phyloP scores from a whole-genome alignment of 1,140 invertebrate genomes.

The Tetragonula clypearis region DNA sequence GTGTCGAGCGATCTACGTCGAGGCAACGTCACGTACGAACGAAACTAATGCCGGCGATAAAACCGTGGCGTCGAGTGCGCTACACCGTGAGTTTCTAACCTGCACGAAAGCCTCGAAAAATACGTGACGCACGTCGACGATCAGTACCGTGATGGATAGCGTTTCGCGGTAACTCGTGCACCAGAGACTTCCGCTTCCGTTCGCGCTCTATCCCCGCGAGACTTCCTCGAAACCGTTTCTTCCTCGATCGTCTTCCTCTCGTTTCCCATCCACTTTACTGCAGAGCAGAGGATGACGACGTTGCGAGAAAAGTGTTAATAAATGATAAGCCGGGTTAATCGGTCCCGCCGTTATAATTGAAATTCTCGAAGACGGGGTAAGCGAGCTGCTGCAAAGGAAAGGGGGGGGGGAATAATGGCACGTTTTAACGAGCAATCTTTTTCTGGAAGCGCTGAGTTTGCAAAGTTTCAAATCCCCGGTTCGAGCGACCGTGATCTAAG shows the following conservation, averaged over 20 bases:
- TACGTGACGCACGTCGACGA: conserved; percentile 61
- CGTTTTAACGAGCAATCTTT: background rate
- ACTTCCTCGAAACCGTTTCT: background rate
- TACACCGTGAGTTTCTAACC: conserved; percentile 35
- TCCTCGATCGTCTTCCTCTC: too few relatives aligned
- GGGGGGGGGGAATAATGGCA: background rate
- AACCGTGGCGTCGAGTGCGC: conserved; percentile 53
- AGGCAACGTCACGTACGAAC: background rate
- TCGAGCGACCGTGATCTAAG: background rate
- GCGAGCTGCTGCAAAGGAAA: too few relatives aligned
- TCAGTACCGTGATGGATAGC: conserved; percentile 59
- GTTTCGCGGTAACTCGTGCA: conserved; percentile 27
- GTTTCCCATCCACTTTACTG: too few relatives aligned
- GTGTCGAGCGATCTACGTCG: background rate
- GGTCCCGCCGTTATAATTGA: background rate
- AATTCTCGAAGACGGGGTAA: background rate
- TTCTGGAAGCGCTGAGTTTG: background rate
- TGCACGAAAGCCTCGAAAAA: conserved; percentile 51
- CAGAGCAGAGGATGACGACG: too few relatives aligned
- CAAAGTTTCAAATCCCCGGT: background rate
- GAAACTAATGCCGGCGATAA: conserved; percentile 45
- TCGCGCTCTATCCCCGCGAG: background rate
- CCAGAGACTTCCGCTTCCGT: conserved; percentile 39
- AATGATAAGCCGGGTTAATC: background rate
- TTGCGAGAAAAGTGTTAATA: background rate